Percentiles rank a stretch among this genome's conserved stretches.
phyloP scores from a whole-genome alignment of 2,888 invertebrate genomes.

The Mamestra brassicae region DNA sequence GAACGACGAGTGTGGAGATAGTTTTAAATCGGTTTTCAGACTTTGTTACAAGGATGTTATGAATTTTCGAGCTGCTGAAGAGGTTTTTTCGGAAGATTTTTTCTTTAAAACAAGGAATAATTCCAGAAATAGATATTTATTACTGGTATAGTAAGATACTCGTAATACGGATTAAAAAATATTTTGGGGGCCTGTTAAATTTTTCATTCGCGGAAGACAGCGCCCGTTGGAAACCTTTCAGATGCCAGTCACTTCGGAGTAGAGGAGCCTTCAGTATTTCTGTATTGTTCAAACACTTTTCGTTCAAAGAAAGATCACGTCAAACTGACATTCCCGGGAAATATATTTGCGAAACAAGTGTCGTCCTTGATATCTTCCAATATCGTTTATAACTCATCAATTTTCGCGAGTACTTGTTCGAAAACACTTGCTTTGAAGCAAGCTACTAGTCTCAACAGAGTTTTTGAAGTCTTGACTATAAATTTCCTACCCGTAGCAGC shows the following conservation, averaged over 20 bases:
- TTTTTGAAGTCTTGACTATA: constrained; percentile 27
- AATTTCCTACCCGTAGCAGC: constrained; percentile 5
- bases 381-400: constrained; percentile 8
- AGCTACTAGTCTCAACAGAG: not conserved
- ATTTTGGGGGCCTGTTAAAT: not conserved
- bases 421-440: constrained; percentile 18
- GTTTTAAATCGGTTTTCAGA: constrained; percentile 18
- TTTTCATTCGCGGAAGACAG: not conserved
- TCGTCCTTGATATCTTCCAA: constrained; percentile 3
- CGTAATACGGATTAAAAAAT: not conserved
- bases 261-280: constrained; percentile 4
- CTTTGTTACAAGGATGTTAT: not conserved
- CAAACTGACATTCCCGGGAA: constrained; percentile 16
- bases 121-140: not conserved
- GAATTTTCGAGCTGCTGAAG: not conserved
- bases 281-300: constrained; percentile 10
- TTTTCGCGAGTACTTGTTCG: not conserved
- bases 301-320: constrained; percentile 17
- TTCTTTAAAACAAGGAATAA: too few species aligned
- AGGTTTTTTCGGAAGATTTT: too few species aligned
- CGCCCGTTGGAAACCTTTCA: not conserved
- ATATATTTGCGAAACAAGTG: constrained; percentile 13
- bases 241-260: constrained; percentile 22
- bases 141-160: not conserved
- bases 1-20: not conserved